Conservation (phyloP, 2,113 vertebrate species). For the Micromys minutus region DNA sequence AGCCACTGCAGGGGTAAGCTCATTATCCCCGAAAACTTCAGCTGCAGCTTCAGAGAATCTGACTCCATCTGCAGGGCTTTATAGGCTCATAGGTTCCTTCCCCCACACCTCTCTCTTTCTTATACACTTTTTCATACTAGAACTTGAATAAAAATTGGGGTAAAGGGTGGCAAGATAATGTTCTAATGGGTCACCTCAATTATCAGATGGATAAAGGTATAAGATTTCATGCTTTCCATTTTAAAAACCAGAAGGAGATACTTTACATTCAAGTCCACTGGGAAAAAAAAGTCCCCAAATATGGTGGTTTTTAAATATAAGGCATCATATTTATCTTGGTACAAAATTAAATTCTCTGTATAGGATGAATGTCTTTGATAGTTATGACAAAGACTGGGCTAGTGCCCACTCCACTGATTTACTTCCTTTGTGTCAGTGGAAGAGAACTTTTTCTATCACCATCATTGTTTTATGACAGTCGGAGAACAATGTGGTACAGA, state of each 20-base stretch:
- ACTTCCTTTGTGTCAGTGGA: constrained; percentile 59
- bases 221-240: constrained; percentile 54
- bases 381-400: background rate
- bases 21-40: background rate
- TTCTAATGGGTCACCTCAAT: background rate
- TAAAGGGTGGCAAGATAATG: background rate
- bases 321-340: constrained; percentile 59
- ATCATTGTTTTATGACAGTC: constrained; percentile 63
- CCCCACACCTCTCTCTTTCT: too few relatives aligned
- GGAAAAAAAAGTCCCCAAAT: constrained; percentile 31
- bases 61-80: too few relatives aligned
- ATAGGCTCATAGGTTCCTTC: background rate
- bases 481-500: constrained; percentile 38
- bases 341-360: constrained; percentile 54
- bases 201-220: constrained; percentile 32
- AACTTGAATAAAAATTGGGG: background rate
- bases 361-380: constrained; percentile 49
- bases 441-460: constrained; percentile 53
- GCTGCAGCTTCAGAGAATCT: background rate
- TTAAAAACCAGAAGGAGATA: constrained; percentile 39
- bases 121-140: background rate
- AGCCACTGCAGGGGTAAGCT: background rate
- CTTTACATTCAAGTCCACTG: constrained; percentile 2
- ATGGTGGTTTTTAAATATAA: background rate
- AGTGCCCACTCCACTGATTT: constrained; percentile 27